Evolutionary conservation across 2,797 vertebrate species (phyloP).

Genomic region (Pogoniulus pusillus): DNA sequence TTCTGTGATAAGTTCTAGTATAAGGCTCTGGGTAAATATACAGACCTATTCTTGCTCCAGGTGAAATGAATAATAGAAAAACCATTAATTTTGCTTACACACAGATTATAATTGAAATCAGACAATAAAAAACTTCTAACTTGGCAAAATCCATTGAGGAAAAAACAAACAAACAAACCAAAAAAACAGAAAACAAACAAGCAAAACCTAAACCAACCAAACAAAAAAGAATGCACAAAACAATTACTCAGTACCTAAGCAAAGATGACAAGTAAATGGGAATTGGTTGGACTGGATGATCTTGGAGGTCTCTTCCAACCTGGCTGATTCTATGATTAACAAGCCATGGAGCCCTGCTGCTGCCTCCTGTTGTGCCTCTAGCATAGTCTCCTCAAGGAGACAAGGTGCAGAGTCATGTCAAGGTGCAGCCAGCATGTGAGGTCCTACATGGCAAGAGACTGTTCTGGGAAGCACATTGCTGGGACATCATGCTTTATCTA

Average conservation of each 20-base stretch:
- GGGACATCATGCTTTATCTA: neutral
- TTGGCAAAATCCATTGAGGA: neutral
- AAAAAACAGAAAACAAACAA: neutral
- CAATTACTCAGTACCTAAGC: neutral
- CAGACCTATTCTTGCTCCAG: neutral
- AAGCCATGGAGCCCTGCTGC: neutral
- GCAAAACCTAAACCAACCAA: too few relatives aligned
- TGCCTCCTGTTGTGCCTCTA: accelerated
- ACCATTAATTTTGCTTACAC: neutral
- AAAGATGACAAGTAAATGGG: neutral
- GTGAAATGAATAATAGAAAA: neutral
- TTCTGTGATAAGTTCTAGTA: neutral
- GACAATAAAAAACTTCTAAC: neutral
- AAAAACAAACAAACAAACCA: too few relatives aligned
- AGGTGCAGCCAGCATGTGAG: accelerated
- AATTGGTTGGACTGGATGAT: too few relatives aligned
- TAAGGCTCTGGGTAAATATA: neutral
- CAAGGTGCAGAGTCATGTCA: accelerated
- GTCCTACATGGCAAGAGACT: neutral
- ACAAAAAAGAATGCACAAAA: too few relatives aligned
- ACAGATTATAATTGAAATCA: neutral
- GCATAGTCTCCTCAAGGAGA: neutral
- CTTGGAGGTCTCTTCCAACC: too few relatives aligned
- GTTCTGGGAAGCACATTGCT: accelerated
- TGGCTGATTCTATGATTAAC: too few relatives aligned